Conservation (phyloP, 2,888 invertebrate species). For the Plebejus melissa region DNA sequence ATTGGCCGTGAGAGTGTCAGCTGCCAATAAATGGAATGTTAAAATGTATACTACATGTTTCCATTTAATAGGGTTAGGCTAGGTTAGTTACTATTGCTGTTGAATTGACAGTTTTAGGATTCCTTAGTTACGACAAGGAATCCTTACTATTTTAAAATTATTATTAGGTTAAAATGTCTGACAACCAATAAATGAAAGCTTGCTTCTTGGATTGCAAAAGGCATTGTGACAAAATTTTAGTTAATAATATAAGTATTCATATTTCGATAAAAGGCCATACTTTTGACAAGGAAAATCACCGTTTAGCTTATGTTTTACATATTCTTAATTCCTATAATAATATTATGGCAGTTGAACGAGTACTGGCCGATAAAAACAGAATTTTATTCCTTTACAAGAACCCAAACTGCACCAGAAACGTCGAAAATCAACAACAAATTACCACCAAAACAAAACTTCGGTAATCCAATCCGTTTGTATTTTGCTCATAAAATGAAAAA, state of each 20-base stretch:
- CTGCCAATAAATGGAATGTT: constrained; percentile 15
- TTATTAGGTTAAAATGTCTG: neutral
- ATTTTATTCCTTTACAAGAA: neutral
- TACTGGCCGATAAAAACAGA: neutral
- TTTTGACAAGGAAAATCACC: no score
- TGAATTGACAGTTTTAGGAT: neutral
- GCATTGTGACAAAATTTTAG: neutral
- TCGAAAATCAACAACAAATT: neutral
- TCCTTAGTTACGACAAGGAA: neutral
- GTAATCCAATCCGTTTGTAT: neutral
- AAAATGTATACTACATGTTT: constrained; percentile 8
- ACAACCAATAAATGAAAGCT: neutral
- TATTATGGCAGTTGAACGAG: neutral
- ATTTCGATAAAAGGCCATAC: neutral
- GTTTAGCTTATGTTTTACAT: no score
- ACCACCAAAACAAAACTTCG: neutral
- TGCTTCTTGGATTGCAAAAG: neutral
- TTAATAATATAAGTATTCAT: no score
- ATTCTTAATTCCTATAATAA: neutral
- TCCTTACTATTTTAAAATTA: neutral
- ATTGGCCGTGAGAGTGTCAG: constrained; percentile 40
- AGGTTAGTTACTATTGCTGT: constrained; percentile 6
- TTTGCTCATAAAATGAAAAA: constrained; percentile 12
- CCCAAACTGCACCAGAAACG: neutral
- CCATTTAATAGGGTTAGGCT: constrained; percentile 3